A percentile compares a stretch with the other conserved stretches of the same genome.
These are phyloP conservation scores for Drosophila nasuta DNA, from an alignment of 1,140 invertebrate species.

Conservation along the genomic window DNA sequence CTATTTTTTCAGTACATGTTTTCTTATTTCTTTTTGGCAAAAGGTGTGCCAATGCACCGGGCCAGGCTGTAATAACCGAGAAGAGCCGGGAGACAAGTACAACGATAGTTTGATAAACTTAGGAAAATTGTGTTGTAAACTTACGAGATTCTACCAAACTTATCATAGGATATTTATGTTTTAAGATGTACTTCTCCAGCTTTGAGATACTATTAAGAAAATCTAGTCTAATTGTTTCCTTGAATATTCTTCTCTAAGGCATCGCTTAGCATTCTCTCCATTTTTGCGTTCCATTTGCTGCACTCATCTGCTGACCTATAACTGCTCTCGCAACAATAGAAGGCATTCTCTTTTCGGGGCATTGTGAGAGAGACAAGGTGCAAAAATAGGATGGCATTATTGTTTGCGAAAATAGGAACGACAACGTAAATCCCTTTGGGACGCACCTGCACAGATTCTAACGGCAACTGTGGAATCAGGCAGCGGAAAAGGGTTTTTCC, in stretches of 20 bases:
- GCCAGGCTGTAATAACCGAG: slow-evolving; percentile 35
- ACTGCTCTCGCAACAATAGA: slow-evolving; percentile 49
- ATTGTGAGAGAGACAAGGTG: slow-evolving; percentile 75
- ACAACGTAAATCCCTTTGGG: slow-evolving; percentile 27
- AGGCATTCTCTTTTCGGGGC: slow-evolving; percentile 18
- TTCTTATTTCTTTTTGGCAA: slow-evolving; percentile 59
- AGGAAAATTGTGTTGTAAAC: background rate
- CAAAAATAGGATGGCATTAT: slow-evolving; percentile 61
- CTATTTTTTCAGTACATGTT: slow-evolving; percentile 43
- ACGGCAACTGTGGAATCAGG: slow-evolving; percentile 23
- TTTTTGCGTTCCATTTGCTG: slow-evolving; percentile 28
- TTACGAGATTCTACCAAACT: too few relatives aligned
- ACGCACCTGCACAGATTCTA: slow-evolving; percentile 68
- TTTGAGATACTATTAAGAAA: too few relatives aligned
- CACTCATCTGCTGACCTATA: slow-evolving; percentile 40
- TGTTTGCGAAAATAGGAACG: slow-evolving; percentile 34
- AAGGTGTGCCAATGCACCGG: slow-evolving; percentile 66
- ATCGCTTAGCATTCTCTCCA: background rate
- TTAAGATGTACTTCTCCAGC: too few relatives aligned
- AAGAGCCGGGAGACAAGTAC: background rate
- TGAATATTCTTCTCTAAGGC: too few relatives aligned
- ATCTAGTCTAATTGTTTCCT: too few relatives aligned
- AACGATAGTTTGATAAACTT: background rate
- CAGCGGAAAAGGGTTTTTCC: slow-evolving; percentile 64
- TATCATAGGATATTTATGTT: too few relatives aligned